Conservation (phyloP, 2,113 vertebrate genomes). For the Misgurnus anguillicaudatus region DNA sequence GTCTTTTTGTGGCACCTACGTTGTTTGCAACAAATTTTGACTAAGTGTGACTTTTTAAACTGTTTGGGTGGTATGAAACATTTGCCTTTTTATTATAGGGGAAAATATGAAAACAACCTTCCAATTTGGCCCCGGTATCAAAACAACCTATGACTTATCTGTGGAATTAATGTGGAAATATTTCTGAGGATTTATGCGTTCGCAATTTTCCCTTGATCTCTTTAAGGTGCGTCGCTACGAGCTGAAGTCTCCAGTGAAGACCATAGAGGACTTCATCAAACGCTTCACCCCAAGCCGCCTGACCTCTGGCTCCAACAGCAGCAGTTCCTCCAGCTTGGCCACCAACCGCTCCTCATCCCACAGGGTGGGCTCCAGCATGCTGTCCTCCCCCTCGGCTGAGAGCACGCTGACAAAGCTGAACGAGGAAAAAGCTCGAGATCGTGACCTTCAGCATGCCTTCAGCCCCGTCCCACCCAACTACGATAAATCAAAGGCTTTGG, state of each 20-base stretch:
- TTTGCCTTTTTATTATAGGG: too few relatives aligned
- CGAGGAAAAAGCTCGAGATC: slow-evolving; percentile 67
- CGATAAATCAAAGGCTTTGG: slow-evolving; percentile 49
- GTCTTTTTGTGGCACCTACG: too few relatives aligned
- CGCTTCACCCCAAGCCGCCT: slow-evolving; percentile 91
- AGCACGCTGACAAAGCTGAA: slow-evolving; percentile 81
- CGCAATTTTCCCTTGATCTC: not conserved
- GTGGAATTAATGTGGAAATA: not conserved
- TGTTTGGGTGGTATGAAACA: too few relatives aligned
- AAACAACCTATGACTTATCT: too few relatives aligned
- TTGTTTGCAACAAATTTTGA: too few relatives aligned
- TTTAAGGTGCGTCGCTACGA: slow-evolving; percentile 86
- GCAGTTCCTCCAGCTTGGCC: slow-evolving; percentile 83
- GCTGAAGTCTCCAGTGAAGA: slow-evolving; percentile 94
- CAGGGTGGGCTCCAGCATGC: slow-evolving; percentile 71
- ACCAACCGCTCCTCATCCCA: slow-evolving; percentile 76
- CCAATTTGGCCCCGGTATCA: too few relatives aligned
- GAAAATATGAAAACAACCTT: too few relatives aligned
- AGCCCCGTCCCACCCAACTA: slow-evolving; percentile 49
- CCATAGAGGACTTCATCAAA: slow-evolving; percentile 94
- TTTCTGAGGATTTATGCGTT: not conserved
- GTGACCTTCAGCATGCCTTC: slow-evolving; percentile 69
- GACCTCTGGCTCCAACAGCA: slow-evolving; percentile 86
- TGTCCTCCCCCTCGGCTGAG: slow-evolving; percentile 79
- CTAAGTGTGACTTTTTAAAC: too few relatives aligned